A percentile compares a stretch with the other conserved stretches of the same genome.
These are phyloP conservation scores for Druon quercuslanigerum DNA, from an alignment of 1,140 invertebrate genomes.

Conservation along the genomic window DNA sequence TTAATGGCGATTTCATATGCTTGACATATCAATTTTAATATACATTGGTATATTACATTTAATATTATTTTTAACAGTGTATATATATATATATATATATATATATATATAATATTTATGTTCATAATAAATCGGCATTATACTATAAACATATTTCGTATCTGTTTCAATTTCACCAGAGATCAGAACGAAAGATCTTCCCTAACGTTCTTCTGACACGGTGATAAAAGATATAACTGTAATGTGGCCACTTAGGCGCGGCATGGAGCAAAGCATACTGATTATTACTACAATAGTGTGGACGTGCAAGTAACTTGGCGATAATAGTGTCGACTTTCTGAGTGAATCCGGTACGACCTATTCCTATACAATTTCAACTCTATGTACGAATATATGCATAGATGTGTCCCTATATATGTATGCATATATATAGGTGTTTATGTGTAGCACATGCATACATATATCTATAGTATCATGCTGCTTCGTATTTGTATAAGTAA, in stretches of 20 bases:
- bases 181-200: neutral
- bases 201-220: neutral
- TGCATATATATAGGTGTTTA: no score
- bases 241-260: constrained; percentile 20
- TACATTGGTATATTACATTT: no score
- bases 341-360: constrained; percentile 5
- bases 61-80: no score
- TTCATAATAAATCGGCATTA: no score
- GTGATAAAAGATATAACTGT: neutral
- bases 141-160: no score
- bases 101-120: no score
- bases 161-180: neutral
- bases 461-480: neutral
- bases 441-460: no score
- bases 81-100: no score
- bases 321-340: constrained; percentile 6
- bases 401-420: no score
- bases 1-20: no score
- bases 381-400: no score
- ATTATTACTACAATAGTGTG: neutral
- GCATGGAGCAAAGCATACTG: neutral
- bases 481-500: neutral
- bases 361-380: neutral
- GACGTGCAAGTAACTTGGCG: neutral
- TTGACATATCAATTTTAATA: no score